Percentiles rank a stretch among this genome's conserved stretches.
phyloP scores from a whole-genome alignment of 1,140 invertebrate genomes.

The Mesaphorura yosii region DNA sequence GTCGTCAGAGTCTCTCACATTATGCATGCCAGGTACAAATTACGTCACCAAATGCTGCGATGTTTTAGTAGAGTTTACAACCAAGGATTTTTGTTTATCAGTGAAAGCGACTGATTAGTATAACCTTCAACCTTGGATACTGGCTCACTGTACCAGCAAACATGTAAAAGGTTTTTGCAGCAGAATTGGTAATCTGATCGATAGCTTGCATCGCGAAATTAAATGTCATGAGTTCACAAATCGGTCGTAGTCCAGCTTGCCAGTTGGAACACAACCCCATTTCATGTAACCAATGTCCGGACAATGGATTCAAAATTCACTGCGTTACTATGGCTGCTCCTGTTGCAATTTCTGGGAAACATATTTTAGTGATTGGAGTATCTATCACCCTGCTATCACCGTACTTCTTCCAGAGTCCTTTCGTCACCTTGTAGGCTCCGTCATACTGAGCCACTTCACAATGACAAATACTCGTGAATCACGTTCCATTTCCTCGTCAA shows the following conservation, averaged over 20 bases:
- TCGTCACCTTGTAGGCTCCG: constrained; percentile 36
- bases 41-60: no score
- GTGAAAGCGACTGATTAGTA: no score
- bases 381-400: constrained; percentile 94
- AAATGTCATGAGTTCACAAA: constrained; percentile 99
- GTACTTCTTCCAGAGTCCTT: constrained; percentile 95
- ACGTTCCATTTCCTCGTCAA: constrained; percentile 92
- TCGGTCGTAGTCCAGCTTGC: constrained; percentile 77
- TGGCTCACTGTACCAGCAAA: constrained; percentile 76
- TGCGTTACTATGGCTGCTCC: constrained; percentile 76
- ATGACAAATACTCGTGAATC: constrained; percentile 90
- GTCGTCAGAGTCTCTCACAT: no score
- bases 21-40: no score
- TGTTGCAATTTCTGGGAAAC: constrained; percentile 91
- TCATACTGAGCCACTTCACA: constrained; percentile 57
- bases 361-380: constrained; percentile 98
- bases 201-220: constrained; percentile 99
- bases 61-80: no score
- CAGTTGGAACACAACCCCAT: constrained; percentile 7
- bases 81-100: no score
- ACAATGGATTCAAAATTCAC: not conserved
- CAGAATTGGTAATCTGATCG: constrained; percentile 97
- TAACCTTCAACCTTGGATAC: no score
- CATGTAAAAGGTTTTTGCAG: constrained; percentile 98
- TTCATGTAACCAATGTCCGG: not conserved